Percentiles rank a stretch among this genome's conserved stretches.
These are phyloP conservation scores for Indicator maculatus DNA, from an alignment of 2,113 vertebrate genomes.

Conservation along the genomic window DNA sequence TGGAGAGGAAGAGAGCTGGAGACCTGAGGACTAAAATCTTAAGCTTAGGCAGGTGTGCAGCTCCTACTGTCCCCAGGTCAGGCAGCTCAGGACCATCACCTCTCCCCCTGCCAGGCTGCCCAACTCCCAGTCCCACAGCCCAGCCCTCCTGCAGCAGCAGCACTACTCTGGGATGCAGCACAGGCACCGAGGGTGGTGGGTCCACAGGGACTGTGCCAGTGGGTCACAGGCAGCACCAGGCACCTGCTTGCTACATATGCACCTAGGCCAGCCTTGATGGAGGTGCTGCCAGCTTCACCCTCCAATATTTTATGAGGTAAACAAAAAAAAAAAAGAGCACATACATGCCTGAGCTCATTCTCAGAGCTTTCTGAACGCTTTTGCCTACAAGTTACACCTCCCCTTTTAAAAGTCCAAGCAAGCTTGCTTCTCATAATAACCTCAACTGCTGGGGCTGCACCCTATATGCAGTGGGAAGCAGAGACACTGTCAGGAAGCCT, in stretches of 20 bases:
- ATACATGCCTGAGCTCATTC: not conserved
- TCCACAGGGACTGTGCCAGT: not conserved
- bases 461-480: not conserved
- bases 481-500: not conserved
- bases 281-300: not conserved
- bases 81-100: accelerated
- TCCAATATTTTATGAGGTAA: not conserved
- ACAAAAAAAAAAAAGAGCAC: not conserved
- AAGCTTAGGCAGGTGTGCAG: not conserved
- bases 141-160: not conserved
- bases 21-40: not conserved
- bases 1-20: not conserved
- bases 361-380: constrained; percentile 3
- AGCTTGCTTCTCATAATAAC: not conserved
- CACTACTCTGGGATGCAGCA: not conserved
- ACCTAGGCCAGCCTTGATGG: not conserved
- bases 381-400: not conserved
- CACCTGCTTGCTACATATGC: accelerated
- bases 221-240: accelerated
- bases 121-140: not conserved
- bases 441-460: not conserved
- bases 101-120: accelerated
- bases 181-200: accelerated
- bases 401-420: not conserved
- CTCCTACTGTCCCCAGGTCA: not conserved